These are phyloP conservation scores for Halictus ligatus DNA, from an alignment of 2,888 invertebrate species.

Conservation along the genomic window DNA sequence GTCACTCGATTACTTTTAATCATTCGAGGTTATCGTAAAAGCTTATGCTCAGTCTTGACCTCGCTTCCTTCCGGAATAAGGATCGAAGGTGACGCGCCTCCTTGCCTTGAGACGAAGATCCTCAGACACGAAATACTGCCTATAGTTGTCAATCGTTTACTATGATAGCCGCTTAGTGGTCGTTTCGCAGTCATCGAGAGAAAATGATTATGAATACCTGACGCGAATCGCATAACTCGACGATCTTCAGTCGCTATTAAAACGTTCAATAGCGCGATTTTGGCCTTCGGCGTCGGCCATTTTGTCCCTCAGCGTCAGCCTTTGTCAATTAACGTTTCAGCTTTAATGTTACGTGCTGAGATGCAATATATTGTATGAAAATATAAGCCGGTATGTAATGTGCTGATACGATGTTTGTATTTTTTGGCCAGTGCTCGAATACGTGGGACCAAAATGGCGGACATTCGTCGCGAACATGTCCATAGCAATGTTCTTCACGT, in stretches of 20 bases:
- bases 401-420: neutral
- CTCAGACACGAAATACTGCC: neutral
- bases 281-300: too few relatives aligned
- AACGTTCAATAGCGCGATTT: neutral
- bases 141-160: neutral
- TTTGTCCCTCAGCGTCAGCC: too few relatives aligned
- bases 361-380: too few relatives aligned
- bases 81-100: conserved; percentile 15
- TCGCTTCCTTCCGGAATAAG: conserved; percentile 22
- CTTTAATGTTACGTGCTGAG: too few relatives aligned
- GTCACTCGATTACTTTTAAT: conserved; percentile 22
- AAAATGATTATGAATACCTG: neutral
- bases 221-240: neutral
- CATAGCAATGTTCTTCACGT: conserved; percentile 94
- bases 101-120: neutral
- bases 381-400: neutral
- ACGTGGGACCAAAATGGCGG: conserved; percentile 95
- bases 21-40: conserved; percentile 10
- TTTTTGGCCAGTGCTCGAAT: conserved; percentile 90
- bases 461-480: conserved; percentile 97
- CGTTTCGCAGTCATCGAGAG: neutral
- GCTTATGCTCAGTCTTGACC: conserved; percentile 11
- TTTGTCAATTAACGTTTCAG: too few relatives aligned
- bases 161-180: neutral
- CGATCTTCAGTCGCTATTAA: neutral